These are phyloP conservation scores for Syngnathus typhle DNA, from an alignment of 2,113 vertebrate genomes.

Conservation along the genomic window DNA sequence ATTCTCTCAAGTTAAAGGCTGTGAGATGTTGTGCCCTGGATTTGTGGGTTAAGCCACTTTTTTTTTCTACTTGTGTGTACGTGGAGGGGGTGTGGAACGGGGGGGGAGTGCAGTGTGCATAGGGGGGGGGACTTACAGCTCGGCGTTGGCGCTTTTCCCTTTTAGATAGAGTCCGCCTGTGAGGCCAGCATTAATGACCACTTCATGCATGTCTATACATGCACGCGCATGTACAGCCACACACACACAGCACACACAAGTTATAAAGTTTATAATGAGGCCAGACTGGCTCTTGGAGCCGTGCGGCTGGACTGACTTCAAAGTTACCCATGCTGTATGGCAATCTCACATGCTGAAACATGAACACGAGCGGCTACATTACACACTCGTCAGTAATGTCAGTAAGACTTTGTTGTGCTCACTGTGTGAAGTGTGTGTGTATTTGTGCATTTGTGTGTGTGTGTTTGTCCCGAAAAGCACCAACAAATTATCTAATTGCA, in stretches of 20 bases:
- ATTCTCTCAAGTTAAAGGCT: not conserved
- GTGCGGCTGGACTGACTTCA: constrained; percentile 36
- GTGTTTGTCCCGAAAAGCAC: not conserved
- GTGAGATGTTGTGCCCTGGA: not conserved
- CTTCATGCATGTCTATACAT: not conserved
- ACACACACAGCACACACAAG: constrained; percentile 4
- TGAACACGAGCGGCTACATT: constrained; percentile 51
- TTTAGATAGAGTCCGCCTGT: not conserved
- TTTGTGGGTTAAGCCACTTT: not conserved
- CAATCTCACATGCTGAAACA: constrained; percentile 62
- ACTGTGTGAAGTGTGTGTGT: constrained; percentile 8
- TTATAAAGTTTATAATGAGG: not conserved
- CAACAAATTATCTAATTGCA: too few species aligned
- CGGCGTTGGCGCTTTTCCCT: constrained; percentile 7
- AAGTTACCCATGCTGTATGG: constrained; percentile 25
- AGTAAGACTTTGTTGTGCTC: constrained; percentile 1
- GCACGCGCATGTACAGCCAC: not conserved
- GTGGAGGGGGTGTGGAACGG: constrained; percentile 63
- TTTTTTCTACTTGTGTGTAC: constrained; percentile 55
- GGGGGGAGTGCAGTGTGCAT: constrained; percentile 54
- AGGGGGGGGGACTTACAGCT: constrained; percentile 39
- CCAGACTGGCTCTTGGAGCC: constrained; percentile 10
- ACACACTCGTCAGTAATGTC: constrained; percentile 35
- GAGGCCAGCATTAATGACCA: not conserved
- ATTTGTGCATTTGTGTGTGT: too few species aligned